Evolutionary conservation across 2,113 vertebrate genomes (phyloP), one percentile per base, ranked within the genome.

Genomic region (Physeter macrocephalus): DNA sequence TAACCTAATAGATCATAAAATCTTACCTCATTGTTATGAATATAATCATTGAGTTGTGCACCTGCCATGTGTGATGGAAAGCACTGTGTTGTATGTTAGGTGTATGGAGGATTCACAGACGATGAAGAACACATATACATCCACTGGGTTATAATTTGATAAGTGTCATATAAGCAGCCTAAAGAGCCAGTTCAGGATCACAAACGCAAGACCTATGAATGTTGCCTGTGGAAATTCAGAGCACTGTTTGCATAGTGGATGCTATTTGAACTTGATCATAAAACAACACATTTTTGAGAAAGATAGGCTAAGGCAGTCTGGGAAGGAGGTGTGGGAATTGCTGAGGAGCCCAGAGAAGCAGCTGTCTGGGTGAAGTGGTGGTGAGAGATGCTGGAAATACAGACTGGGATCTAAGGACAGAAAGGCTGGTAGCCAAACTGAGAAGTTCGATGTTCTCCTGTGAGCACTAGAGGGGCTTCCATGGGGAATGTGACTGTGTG

Each of bases 81-180:
- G 34, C 13, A 15, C 27, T 34, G 20, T 54, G 39, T 18, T 46
- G 2, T 29, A 10, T n/a, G 34, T n/a, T 27, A 54, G 6, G 9
- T 12, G 2, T 20, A 9, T 5, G 41, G 7, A 80, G 8, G 20
- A 15, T 9, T 85, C 20, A 41, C 11, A 54, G 31, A 69, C 21
- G 0, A 41, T 20, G 17, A 25, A 62, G 11, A 27, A 36, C 31
- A 36, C 3, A 27, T 25, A 2, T 7, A 39, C 2, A 39, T 3
- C 3, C 2, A 46, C 15, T 34, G 43, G 23, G 17, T 12, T 66
- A 10, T 43, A 23, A 69, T 39, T 39, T 64, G 17, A 29, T 52
- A 29, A 57, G 25, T 66, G 83, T 67, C 46, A 12, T 3, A 1
- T 12, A 9, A 81, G 20, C 12, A 92, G 34, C 14, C 31, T n/a